Percentiles rank a stretch among this genome's conserved stretches.
These are phyloP conservation scores for Eutrigla gurnardus DNA, from an alignment of 2,797 vertebrate species.

Conservation along the genomic window DNA sequence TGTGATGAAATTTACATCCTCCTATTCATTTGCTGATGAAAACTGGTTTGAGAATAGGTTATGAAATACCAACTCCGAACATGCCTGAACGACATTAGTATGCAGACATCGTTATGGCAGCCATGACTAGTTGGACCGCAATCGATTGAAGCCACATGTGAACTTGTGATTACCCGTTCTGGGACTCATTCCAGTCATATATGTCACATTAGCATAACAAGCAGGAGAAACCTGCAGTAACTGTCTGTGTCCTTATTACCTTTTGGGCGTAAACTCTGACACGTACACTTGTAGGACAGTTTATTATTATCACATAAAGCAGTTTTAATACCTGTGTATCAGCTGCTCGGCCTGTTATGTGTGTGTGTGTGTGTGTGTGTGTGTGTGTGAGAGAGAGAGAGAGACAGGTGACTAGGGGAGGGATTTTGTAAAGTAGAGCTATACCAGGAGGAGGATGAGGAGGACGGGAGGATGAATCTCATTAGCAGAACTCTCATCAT, in stretches of 20 bases:
- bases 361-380: slow-evolving; percentile 7
- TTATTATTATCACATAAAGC: slow-evolving; percentile 58
- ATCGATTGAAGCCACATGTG: slow-evolving; percentile 42
- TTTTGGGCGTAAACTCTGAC: slow-evolving; percentile 46
- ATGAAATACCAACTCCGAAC: slow-evolving; percentile 1
- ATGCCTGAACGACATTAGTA: slow-evolving; percentile 11
- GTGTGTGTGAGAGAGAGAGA: neutral
- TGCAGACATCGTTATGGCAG: slow-evolving; percentile 23
- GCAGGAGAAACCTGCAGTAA: slow-evolving; percentile 47
- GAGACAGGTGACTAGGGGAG: slow-evolving; percentile 8
- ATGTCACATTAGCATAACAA: slow-evolving; percentile 65
- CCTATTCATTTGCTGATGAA: neutral
- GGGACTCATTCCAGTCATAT: slow-evolving; percentile 46
- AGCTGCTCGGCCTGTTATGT: slow-evolving; percentile 21
- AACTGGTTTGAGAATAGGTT: neutral
- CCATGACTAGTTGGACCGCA: neutral
- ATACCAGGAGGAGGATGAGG: slow-evolving; percentile 10
- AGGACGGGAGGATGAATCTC: slow-evolving; percentile 41
- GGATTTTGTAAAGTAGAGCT: slow-evolving; percentile 17
- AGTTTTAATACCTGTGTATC: slow-evolving; percentile 47
- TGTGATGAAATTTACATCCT: neutral
- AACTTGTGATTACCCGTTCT: slow-evolving; percentile 2
- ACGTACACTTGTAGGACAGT: slow-evolving; percentile 28
- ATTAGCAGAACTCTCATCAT: slow-evolving; percentile 52
- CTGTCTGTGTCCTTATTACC: slow-evolving; percentile 45